phyloP scores from a whole-genome alignment of 2,888 invertebrate species.

The Eristalis intricaria region DNA sequence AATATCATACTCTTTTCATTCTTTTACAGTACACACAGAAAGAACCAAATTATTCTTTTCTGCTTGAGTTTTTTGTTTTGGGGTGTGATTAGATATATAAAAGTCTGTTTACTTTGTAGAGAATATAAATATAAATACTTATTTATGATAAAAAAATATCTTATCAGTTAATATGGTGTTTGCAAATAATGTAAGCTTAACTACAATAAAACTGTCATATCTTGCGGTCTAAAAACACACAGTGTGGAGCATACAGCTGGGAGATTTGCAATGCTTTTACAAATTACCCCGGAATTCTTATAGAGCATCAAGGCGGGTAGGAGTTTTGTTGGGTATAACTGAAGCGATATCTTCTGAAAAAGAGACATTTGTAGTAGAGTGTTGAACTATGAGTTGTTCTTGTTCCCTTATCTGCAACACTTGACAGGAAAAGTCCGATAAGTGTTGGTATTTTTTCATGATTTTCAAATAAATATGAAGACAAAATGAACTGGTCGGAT shows the following conservation, averaged over 20 bases:
- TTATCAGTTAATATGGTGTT: conserved; percentile 56
- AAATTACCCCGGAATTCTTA: neutral
- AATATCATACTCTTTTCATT: conserved; percentile 9
- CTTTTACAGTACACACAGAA: neutral
- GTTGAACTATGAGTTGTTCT: too few relatives aligned
- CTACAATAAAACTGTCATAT: conserved; percentile 54
- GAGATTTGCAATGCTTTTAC: neutral
- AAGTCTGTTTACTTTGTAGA: conserved; percentile 51
- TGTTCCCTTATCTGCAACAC: too few relatives aligned
- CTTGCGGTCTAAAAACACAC: conserved; percentile 15
- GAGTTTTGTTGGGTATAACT: neutral
- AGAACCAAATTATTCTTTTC: conserved; percentile 8
- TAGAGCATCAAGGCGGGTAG: neutral
- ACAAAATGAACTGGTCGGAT: too few relatives aligned
- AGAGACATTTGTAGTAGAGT: neutral
- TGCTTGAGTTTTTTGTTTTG: conserved; percentile 8
- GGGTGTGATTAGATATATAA: conserved; percentile 53
- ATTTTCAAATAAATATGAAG: too few relatives aligned
- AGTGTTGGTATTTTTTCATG: too few relatives aligned
- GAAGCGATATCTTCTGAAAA: neutral
- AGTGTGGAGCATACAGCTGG: neutral
- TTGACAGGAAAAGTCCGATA: too few relatives aligned
- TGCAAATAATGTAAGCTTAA: conserved; percentile 57
- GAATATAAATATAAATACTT: conserved; percentile 69
- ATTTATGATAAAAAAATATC: conserved; percentile 55